A percentile compares a stretch with the other conserved stretches of the same genome.
These are phyloP conservation scores for Brachionus calyciflorus DNA, from an alignment of 1,140 invertebrate genomes.

Conservation along the genomic window DNA sequence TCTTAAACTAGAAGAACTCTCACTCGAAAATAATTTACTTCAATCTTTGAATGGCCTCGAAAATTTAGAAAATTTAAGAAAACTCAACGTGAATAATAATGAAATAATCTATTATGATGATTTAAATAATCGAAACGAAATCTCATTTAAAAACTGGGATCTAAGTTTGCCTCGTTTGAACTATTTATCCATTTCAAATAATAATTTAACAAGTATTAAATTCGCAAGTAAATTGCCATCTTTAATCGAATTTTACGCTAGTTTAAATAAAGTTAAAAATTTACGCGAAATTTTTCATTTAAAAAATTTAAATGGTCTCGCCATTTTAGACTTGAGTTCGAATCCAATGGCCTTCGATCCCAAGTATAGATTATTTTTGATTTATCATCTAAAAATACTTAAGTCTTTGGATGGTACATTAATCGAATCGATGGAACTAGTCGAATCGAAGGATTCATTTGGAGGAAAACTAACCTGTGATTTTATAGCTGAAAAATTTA, in stretches of 20 bases:
- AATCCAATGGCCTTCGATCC: slow-evolving; percentile 56
- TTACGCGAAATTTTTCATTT: slow-evolving; percentile 58
- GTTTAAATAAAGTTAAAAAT: slow-evolving; percentile 57
- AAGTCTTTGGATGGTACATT: slow-evolving; percentile 59
- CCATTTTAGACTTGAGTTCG: slow-evolving; percentile 58
- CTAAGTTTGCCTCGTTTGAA: slow-evolving; percentile 50
- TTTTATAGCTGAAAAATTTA: slow-evolving; percentile 58
- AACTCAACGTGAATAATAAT: slow-evolving; percentile 80
- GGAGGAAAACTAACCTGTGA: slow-evolving; percentile 59
- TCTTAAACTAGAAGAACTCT: slow-evolving; percentile 64
- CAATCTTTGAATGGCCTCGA: slow-evolving; percentile 76
- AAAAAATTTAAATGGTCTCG: slow-evolving; percentile 56
- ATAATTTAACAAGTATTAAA: slow-evolving; percentile 48
- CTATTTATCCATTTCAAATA: slow-evolving; percentile 57
- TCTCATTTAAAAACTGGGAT: slow-evolving; percentile 15
- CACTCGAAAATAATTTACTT: slow-evolving; percentile 84
- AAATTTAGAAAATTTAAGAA: slow-evolving; percentile 75
- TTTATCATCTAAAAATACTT: slow-evolving; percentile 58
- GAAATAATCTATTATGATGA: slow-evolving; percentile 68
- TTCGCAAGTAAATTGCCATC: slow-evolving; percentile 49
- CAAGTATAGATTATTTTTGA: slow-evolving; percentile 59
- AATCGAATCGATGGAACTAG: slow-evolving; percentile 56
- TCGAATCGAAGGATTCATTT: slow-evolving; percentile 57
- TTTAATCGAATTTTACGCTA: slow-evolving; percentile 57
- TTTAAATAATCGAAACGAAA: slow-evolving; percentile 49